Evolutionary conservation across 2,888 invertebrate genomes (phyloP), one percentile per base, ranked within the genome.

Genomic region (Melolontha melolontha): DNA sequence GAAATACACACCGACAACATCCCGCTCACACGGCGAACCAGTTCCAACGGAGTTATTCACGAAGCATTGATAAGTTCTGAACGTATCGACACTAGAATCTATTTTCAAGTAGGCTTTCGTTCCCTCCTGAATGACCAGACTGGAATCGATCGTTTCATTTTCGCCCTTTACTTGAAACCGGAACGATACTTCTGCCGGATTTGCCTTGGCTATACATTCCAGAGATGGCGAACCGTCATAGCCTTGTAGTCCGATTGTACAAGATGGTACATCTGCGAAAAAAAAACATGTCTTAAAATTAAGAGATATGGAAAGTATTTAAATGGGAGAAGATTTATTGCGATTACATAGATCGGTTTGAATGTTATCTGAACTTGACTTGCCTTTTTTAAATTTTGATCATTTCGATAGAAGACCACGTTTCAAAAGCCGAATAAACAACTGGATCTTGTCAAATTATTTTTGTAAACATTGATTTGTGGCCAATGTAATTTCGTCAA

Each of bases 131-230:
- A 83, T 80, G 64, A 86, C 86, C 71, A 90, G 88, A 73, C 89
- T 88, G 1, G 88, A 88, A 69, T 85, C 84, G 7, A 90, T 84
- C 17, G 91, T 91, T 82, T 94, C 93, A 82, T 95, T 94, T 78
- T 92, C 92, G 76, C 91, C 92, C 83, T 93, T 93, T 70, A 94
- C 87, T 77, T 89, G 90, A 96, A 96, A 96, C 34, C 87, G 86
- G 85, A 95, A 96, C 67, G 89, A 87, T 75, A 92, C 92, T 74
- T 90, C 87, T 51, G 86, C 84, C 0, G 96, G 96, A 84, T 95
- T 95, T 14, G 94, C 94, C 67, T 87, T 85, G 0, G 93, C 94
- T 17, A 90, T 90, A 82, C 96, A 96, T 42, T 92, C 88, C 63
- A 96, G 85, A 64, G 92, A 90, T 80, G 92, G 90, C 72, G 89